Evolutionary conservation across 2,113 vertebrate species (phyloP), one percentile per base, ranked within the genome.

Genomic region (Aphyosemion australe): DNA sequence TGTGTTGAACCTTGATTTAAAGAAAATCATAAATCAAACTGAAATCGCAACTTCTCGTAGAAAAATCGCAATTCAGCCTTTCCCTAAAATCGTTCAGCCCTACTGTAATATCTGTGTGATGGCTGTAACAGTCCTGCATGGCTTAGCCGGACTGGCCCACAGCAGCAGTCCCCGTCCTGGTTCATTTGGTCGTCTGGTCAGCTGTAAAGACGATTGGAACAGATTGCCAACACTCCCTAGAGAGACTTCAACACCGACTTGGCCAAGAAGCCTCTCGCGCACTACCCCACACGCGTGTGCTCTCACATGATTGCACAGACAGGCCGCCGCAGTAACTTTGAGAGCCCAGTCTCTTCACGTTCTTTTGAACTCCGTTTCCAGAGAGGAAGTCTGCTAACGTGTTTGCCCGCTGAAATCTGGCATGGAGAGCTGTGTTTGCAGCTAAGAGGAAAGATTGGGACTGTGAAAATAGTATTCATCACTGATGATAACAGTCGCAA

Each of bases 131-230:
- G 83, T 78, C 82, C 74, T 79, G 83, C 90, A 91, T 93, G 92
- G 86, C 80, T 90, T 86, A 88, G 90, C 84, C 80, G 83, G 87
- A 84, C 84, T 87, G 83, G 89, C 89, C 89, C 86, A 87, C 83
- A 90, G 91, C 93, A 90, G 76, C 64, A 84, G 87, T 86, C 87
- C 89, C 90, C 92, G 92, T 93, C 92, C 93, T 88, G 86, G 91
- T 88, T 92, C 87, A 88, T 92, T 91, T 90, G 92, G 85, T 92
- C 83, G 67, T 91, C 89, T 90, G 92, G 86, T 92, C 85, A 78
- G 89, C 87, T 91, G 89, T 92, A 92, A 90, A 93, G 90, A 90
- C 90, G 90, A 92, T 94, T 92, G 92, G 92, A 93, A 92, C 88
- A 92, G 90, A 94, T 94, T 93, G 93, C 90, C 92, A 83, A 90